A percentile compares a stretch with the other conserved stretches of the same genome.
These are phyloP conservation scores for Tachypleus tridentatus DNA, from an alignment of 1,140 invertebrate species.

Conservation along the genomic window DNA sequence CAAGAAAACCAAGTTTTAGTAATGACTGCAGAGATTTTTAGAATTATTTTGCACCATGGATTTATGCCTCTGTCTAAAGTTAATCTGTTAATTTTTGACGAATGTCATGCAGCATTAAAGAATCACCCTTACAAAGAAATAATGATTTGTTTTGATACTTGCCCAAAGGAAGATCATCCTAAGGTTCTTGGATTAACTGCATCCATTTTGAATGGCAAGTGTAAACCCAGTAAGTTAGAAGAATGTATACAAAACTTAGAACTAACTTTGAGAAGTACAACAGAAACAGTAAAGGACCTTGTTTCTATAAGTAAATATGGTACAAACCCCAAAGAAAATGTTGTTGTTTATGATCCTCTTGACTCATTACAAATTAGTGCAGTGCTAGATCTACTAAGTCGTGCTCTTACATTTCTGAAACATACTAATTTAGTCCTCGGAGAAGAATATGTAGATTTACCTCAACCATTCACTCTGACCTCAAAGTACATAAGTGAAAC, in stretches of 20 bases:
- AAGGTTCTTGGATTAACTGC: constrained; percentile 53
- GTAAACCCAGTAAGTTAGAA: constrained; percentile 44
- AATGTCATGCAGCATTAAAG: constrained; percentile 65
- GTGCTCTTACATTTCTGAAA: too few species aligned
- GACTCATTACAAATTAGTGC: background rate
- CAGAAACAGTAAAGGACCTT: constrained; percentile 66
- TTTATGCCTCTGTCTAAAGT: constrained; percentile 48
- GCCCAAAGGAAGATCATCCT: constrained; percentile 23
- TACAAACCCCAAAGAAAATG: constrained; percentile 35
- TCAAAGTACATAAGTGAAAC: background rate
- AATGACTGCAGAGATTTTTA: constrained; percentile 71
- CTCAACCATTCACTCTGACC: background rate
- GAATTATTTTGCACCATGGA: constrained; percentile 52
- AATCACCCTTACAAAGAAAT: constrained; percentile 54
- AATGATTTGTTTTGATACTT: constrained; percentile 47
- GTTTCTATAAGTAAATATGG: constrained; percentile 54
- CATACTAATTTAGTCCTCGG: background rate
- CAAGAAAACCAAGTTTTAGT: constrained; percentile 57
- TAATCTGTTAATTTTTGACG: constrained; percentile 81
- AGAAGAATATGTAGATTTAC: background rate
- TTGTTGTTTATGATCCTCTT: constrained; percentile 4
- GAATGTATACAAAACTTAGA: constrained; percentile 58
- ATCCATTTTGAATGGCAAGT: constrained; percentile 37
- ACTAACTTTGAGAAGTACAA: constrained; percentile 49
- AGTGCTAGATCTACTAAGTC: background rate